A percentile compares a stretch with the other conserved stretches of the same genome.
These are phyloP conservation scores for Periophthalmus magnuspinnatus DNA, from an alignment of 2,797 vertebrate species.

Conservation along the genomic window DNA sequence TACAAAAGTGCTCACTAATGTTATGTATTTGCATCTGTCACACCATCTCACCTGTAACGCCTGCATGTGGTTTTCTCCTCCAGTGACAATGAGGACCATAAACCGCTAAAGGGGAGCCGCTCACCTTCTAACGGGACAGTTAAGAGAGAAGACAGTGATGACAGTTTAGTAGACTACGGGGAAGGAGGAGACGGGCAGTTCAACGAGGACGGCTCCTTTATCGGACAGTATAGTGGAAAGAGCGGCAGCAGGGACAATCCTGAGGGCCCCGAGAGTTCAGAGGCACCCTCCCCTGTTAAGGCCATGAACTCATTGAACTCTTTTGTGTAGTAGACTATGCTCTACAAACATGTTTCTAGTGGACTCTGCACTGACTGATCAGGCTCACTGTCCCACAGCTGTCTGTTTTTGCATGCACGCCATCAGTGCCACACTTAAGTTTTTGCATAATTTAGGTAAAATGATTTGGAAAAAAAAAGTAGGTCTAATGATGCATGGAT, in stretches of 20 bases:
- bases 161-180: conserved; percentile 99
- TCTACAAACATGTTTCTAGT: conserved; percentile 23
- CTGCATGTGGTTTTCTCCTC: conserved; percentile 82
- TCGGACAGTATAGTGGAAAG: conserved; percentile 97
- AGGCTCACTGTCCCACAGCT: conserved; percentile 31
- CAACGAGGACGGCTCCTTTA: conserved; percentile 99
- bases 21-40: conserved; percentile 67
- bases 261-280: conserved; percentile 94
- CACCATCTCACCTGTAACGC: conserved; percentile 77
- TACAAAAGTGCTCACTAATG: conserved; percentile 66
- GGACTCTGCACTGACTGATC: conserved; percentile 41
- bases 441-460: conserved; percentile 19
- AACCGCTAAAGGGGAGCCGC: conserved; percentile 95
- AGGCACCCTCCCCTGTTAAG: conserved; percentile 92
- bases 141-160: conserved; percentile 96
- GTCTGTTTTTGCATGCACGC: conserved; percentile 48
- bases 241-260: conserved; percentile 87
- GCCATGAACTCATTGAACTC: conserved; percentile 99
- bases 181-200: conserved; percentile 98
- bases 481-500: conserved; percentile 76
- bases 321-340: conserved; percentile 83
- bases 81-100: conserved; percentile 98
- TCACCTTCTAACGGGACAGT: conserved; percentile 95
- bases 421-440: conserved; percentile 30
- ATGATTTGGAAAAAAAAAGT: conserved; percentile 12